phyloP scores from a whole-genome alignment of 1,140 invertebrate genomes.

The Steinernema khuongi region DNA sequence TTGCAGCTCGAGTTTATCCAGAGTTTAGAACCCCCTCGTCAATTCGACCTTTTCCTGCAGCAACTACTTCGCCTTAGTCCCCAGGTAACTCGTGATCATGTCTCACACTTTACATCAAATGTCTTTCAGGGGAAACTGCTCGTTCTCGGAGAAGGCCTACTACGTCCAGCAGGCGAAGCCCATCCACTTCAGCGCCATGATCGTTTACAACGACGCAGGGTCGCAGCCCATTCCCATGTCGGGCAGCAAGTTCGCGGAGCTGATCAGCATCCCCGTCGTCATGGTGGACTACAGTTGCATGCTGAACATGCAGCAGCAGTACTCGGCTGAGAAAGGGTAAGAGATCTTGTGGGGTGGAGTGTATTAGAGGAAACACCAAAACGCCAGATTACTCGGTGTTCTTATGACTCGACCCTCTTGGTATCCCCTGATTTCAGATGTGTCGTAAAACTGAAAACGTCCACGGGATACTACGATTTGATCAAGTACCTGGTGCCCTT shows the following conservation, averaged over 20 bases:
- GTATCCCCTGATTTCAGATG: conserved; percentile 36
- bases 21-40: background rate
- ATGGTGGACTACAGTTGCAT: conserved; percentile 55
- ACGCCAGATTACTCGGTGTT: background rate
- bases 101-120: background rate
- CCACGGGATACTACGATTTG: conserved; percentile 57
- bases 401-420: background rate
- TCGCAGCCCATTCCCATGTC: conserved; percentile 49
- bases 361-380: background rate
- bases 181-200: conserved; percentile 42
- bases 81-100: conserved; percentile 19
- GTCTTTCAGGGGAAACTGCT: conserved; percentile 47
- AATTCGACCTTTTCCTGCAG: conserved; percentile 33
- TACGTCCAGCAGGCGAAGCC: conserved; percentile 44
- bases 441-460: conserved; percentile 48
- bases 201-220: conserved; percentile 45
- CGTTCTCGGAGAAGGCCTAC: conserved; percentile 53
- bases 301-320: conserved; percentile 42
- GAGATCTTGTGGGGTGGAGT: background rate
- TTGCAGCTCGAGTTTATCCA: conserved; percentile 20
- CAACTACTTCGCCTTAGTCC: conserved; percentile 50
- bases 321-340: conserved; percentile 45
- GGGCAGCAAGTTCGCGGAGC: conserved; percentile 48
- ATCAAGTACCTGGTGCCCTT: conserved; percentile 57
- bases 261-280: conserved; percentile 51